phyloP scores from a whole-genome alignment of 2,888 invertebrate genomes.

The Augiades crinisus region DNA sequence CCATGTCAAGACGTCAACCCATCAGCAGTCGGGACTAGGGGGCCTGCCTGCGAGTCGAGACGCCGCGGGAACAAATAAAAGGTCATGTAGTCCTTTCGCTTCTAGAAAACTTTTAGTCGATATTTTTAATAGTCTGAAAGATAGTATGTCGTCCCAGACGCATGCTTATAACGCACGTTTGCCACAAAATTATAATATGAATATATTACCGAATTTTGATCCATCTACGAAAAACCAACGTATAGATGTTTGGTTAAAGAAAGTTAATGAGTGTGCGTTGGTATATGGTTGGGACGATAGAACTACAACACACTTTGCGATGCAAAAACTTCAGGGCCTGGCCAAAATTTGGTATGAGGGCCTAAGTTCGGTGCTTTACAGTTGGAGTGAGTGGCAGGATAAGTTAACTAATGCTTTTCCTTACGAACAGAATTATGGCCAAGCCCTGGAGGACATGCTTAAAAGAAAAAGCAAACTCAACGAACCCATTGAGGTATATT shows the following conservation, averaged over 20 bases:
- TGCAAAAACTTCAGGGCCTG: slow-evolving; percentile 33
- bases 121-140: slow-evolving; percentile 15
- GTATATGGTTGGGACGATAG: slow-evolving; percentile 31
- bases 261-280: slow-evolving; percentile 1
- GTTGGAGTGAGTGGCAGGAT: slow-evolving; percentile 30
- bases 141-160: slow-evolving; percentile 3
- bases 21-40: background rate
- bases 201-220: background rate
- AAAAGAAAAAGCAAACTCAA: background rate
- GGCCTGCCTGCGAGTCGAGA: background rate
- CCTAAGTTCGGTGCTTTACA: slow-evolving; percentile 28
- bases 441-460: background rate
- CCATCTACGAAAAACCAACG: background rate
- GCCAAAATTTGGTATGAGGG: slow-evolving; percentile 34
- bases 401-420: slow-evolving; percentile 28
- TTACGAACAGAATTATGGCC: slow-evolving; percentile 13
- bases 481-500: slow-evolving; percentile 2
- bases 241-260: slow-evolving; percentile 15
- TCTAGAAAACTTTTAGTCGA: slow-evolving; percentile 9
- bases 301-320: slow-evolving; percentile 29
- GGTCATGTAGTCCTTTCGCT: slow-evolving; percentile 19
- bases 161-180: background rate
- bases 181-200: background rate
- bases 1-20: background rate
- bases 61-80: background rate